Evolutionary conservation across 2,113 vertebrate species (phyloP).

Genomic region (Rutilus rutilus): DNA sequence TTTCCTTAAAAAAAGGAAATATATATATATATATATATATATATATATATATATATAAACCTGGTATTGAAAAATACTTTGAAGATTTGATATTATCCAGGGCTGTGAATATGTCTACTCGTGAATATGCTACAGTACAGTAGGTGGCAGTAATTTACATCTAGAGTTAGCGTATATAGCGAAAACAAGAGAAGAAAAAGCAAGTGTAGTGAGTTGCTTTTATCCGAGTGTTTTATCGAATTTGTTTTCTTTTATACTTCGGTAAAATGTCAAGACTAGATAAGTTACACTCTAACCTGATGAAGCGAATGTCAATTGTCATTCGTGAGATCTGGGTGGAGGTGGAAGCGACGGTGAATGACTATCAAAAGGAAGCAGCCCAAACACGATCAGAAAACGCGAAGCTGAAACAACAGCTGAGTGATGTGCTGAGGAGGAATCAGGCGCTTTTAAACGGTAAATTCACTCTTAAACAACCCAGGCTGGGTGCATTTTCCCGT

Average conservation of each 20-base stretch:
- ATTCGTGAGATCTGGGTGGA: conserved; percentile 76
- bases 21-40: too few relatives aligned
- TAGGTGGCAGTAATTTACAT: not conserved
- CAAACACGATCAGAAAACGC: conserved; percentile 72
- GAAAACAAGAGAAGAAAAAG: not conserved
- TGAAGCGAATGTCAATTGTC: conserved; percentile 72
- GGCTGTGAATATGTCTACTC: not conserved
- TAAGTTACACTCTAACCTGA: conserved; percentile 71
- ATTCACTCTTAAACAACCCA: not conserved
- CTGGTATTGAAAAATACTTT: not conserved
- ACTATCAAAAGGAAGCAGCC: conserved; percentile 75
- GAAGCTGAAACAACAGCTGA: conserved; percentile 73
- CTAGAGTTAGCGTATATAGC: not conserved
- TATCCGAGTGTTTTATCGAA: not conserved
- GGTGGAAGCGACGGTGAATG: conserved; percentile 75
- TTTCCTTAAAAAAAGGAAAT: not conserved
- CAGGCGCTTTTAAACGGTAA: conserved; percentile 31
- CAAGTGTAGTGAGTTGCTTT: not conserved
- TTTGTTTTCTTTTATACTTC: not conserved
- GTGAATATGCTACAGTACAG: conserved; percentile 5
- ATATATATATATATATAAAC: too few relatives aligned
- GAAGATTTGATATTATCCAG: not conserved
- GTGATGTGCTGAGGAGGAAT: conserved; percentile 68
- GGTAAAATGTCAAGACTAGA: conserved; percentile 72
- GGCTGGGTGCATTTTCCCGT: not conserved